Conservation (phyloP, 2,888 invertebrate genomes). For the Campoplex capitator region DNA sequence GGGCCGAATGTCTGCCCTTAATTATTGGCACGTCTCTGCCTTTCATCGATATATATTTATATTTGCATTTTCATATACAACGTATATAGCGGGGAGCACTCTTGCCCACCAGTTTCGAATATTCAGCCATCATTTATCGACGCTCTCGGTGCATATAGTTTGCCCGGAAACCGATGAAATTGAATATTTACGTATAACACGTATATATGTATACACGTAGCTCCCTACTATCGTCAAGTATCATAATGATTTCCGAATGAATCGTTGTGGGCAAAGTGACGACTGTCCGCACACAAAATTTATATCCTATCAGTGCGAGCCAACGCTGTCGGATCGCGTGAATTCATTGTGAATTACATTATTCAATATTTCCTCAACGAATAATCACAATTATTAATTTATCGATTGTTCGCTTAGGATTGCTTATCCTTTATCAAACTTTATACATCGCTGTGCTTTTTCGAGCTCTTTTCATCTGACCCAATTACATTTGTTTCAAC, state of each 20-base stretch:
- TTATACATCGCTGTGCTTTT: not conserved
- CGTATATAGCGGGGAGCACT: not conserved
- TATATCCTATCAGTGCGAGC: conserved; percentile 36
- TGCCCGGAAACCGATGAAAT: conserved; percentile 56
- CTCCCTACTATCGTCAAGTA: conserved; percentile 21
- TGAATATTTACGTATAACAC: conserved; percentile 59
- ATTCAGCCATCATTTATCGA: conserved; percentile 61
- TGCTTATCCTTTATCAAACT: not conserved
- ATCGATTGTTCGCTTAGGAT: conserved; percentile 10
- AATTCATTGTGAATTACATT: conserved; percentile 43
- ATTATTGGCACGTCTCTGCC: conserved; percentile 70
- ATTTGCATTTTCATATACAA: conserved; percentile 28
- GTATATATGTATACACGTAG: not conserved
- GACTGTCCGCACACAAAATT: conserved; percentile 62
- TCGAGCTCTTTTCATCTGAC: not conserved
- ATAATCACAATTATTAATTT: conserved; percentile 44
- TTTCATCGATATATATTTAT: conserved; percentile 28
- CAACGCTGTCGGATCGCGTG: not conserved
- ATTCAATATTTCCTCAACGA: conserved; percentile 30
- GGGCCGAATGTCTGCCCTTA: conserved; percentile 69
- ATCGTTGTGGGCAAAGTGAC: conserved; percentile 55
- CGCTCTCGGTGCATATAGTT: conserved; percentile 28
- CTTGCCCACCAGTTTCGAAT: conserved; percentile 43
- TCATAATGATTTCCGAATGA: conserved; percentile 62
- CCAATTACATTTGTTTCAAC: not conserved